Conservation (phyloP, 1,140 invertebrate species). For the Pemphigus obesinymphae region DNA sequence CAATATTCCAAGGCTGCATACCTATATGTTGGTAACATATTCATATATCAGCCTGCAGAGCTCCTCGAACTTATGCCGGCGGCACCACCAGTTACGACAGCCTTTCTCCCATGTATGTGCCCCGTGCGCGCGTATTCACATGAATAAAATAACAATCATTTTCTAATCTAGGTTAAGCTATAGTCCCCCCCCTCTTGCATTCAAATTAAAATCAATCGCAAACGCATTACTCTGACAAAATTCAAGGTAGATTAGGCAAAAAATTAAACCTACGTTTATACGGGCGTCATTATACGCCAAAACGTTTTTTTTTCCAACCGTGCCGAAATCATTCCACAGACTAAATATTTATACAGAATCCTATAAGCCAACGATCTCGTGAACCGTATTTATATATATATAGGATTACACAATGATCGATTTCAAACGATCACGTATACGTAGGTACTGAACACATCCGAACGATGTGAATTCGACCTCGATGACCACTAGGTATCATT, state of each 20-base stretch:
- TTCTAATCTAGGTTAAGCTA: conserved; percentile 29
- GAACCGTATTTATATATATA: too few relatives aligned
- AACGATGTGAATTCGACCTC: conserved; percentile 15
- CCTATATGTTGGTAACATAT: not conserved
- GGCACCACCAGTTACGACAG: not conserved
- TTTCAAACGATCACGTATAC: conserved; percentile 37
- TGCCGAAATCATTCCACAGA: not conserved
- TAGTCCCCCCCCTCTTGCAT: not conserved
- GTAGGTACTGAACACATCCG: not conserved
- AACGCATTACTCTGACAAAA: not conserved
- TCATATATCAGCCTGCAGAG: too few relatives aligned
- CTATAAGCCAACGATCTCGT: not conserved
- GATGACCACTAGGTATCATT: conserved; percentile 30
- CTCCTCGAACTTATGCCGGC: not conserved
- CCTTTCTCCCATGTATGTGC: conserved; percentile 14
- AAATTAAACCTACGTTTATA: not conserved
- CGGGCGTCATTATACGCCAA: not conserved
- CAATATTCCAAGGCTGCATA: conserved; percentile 2
- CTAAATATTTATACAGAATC: not conserved
- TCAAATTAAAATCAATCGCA: conserved; percentile 6
- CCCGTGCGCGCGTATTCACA: not conserved
- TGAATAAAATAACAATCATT: conserved; percentile 24
- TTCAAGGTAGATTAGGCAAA: conserved; percentile 20
- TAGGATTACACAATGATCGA: conserved; percentile 14
- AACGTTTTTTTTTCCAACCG: not conserved